Percentiles rank a stretch among this genome's conserved stretches.
Conservation (phyloP, 2,797 vertebrate genomes). For the Hafferia zeledoni region DNA sequence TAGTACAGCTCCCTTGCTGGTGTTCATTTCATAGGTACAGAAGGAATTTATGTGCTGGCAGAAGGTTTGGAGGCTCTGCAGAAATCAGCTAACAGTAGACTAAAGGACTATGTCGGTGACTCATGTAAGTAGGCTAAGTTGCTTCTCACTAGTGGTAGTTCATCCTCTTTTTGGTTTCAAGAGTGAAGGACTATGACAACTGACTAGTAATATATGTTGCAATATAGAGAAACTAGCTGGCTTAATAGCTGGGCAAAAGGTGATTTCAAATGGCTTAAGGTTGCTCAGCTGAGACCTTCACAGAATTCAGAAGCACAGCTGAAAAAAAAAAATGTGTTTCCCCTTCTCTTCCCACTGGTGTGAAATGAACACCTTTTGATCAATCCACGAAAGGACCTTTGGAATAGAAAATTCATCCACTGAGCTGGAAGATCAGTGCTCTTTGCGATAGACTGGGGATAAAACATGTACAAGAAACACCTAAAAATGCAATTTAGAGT, state of each 20-base stretch:
- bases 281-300: background rate
- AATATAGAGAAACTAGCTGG: background rate
- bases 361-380: background rate
- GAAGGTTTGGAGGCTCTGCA: background rate
- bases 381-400: background rate
- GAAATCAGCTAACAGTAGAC: background rate
- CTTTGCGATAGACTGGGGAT: background rate
- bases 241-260: background rate
- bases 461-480: background rate
- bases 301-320: background rate
- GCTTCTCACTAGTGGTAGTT: background rate
- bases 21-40: background rate
- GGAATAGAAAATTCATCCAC: background rate
- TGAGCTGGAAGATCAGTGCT: background rate
- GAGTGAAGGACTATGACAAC: background rate
- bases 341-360: background rate
- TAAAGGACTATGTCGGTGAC: background rate
- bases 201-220: background rate
- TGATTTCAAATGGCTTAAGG: background rate
- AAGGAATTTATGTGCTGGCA: background rate
- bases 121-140: background rate
- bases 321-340: background rate
- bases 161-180: background rate
- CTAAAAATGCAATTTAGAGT: background rate
- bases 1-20: background rate